A percentile compares a stretch with the other conserved stretches of the same genome.
These are phyloP conservation scores for Folsomia manolachei DNA, from an alignment of 2,888 invertebrate species.

Conservation along the genomic window DNA sequence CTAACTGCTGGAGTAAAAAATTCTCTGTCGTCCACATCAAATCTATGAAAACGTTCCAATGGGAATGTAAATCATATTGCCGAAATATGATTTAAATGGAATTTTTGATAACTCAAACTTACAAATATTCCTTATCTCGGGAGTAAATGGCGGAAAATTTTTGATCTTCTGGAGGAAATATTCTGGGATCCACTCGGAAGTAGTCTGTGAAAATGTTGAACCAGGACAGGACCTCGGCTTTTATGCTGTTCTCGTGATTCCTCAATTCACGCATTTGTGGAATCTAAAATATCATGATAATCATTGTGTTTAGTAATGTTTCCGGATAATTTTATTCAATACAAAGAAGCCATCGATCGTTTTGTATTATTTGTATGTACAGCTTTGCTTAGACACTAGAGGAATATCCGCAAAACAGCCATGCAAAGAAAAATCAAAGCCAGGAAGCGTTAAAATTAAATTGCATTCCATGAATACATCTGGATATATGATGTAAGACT, in stretches of 20 bases:
- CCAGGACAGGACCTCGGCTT: slow-evolving; percentile 61
- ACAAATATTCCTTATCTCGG: slow-evolving; percentile 88
- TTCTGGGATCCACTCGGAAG: slow-evolving; percentile 66
- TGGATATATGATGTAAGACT: too few relatives aligned
- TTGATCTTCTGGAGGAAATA: slow-evolving; percentile 74
- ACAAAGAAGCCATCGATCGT: too few relatives aligned
- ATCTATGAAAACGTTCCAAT: slow-evolving; percentile 35
- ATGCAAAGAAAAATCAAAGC: too few relatives aligned
- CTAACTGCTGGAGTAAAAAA: slow-evolving; percentile 84
- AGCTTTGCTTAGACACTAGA: too few relatives aligned
- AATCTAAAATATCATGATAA: too few relatives aligned
- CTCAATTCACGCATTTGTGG: slow-evolving; percentile 64
- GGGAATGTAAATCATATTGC: slow-evolving; percentile 1
- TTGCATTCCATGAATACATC: too few relatives aligned
- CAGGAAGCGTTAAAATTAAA: too few relatives aligned
- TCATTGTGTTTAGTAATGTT: too few relatives aligned
- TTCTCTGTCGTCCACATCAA: slow-evolving; percentile 65
- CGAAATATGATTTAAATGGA: neutral
- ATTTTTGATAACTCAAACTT: slow-evolving; percentile 57
- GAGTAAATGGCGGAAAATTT: slow-evolving; percentile 84
- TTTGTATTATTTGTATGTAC: too few relatives aligned
- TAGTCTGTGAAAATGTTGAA: slow-evolving; percentile 62
- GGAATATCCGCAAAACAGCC: too few relatives aligned
- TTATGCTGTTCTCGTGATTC: slow-evolving; percentile 61
- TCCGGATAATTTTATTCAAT: too few relatives aligned